A percentile compares a stretch with the other conserved stretches of the same genome.
Conservation (phyloP, 2,113 vertebrate genomes). For the Panthera tigris region DNA sequence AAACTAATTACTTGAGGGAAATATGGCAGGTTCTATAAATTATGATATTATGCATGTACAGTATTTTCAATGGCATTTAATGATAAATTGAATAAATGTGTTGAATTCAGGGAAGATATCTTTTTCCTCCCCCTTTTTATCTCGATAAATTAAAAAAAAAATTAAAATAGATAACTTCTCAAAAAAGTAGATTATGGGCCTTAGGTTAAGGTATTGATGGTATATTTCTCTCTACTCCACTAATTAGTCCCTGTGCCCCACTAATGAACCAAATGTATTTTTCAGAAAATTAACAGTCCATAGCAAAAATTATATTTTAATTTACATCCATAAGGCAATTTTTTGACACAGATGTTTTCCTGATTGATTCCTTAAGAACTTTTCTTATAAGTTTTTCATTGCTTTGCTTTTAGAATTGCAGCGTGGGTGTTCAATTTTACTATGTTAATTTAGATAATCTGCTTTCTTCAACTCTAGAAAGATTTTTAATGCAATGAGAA, state of each 20-base stretch:
- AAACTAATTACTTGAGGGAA: conserved; percentile 36
- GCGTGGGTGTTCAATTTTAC: not conserved
- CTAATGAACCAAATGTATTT: conserved; percentile 52
- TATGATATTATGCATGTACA: not conserved
- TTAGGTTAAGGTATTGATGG: not conserved
- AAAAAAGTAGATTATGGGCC: conserved; percentile 26
- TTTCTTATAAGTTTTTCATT: conserved; percentile 51
- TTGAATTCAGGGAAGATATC: not conserved
- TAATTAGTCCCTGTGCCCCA: conserved; percentile 22
- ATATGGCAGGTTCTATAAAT: conserved; percentile 19
- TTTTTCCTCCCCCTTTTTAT: not conserved
- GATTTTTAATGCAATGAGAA: not conserved
- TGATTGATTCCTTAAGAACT: conserved; percentile 50
- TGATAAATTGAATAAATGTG: not conserved
- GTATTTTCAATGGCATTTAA: not conserved
- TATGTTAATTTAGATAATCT: not conserved
- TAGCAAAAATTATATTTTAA: conserved; percentile 54
- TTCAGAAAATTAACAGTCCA: conserved; percentile 49
- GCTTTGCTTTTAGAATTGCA: conserved; percentile 35
- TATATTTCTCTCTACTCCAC: not conserved
- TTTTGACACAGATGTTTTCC: conserved; percentile 53
- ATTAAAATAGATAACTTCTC: conserved; percentile 16
- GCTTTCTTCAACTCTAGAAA: not conserved
- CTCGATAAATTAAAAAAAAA: conserved; percentile 1
- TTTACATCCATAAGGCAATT: conserved; percentile 48